Base-by-base conservation (phyloP, 2,113 vertebrate genomes). In the Thamnaconus septentrionalis region DNA sequence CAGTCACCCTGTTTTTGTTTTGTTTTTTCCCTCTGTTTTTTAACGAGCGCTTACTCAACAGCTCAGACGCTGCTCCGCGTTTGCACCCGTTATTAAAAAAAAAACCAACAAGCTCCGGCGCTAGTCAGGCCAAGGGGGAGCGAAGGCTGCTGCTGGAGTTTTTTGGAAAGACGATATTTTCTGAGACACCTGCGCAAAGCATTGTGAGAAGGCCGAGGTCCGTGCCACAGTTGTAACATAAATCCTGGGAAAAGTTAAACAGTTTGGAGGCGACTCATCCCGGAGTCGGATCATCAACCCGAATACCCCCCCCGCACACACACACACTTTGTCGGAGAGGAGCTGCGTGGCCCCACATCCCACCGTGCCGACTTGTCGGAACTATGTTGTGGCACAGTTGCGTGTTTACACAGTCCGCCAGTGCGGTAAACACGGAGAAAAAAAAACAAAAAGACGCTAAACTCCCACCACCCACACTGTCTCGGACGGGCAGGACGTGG, bases 381-480 rank as follows among this genome's bases (percentile, higher is more conserved):
- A 79, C 83, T 76, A 82, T 71, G 73, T 62, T 71, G 79, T 77
- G 73, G 75, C 69, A 61, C 76, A 83, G 63, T 62, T 56, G 3
- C 56, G 62, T 87, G 83, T 90, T 90, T 86, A 88, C 77, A 87
- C 71, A 85, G 66, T 71, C 78, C 72, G 53, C 73, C 77, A 69
- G 64, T 86, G 84, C 56, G 82, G 84, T 88, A 87, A 90, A 89
- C 82, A 87, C 44, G 44, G 81, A 81, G 78, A 83, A 55, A 64
- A 69, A 48, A 59, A 63, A 66, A n/a, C n/a, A n/a, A 75, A 80
- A 73, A 88, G 82, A 70, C 77, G 74, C 59, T 66, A 82, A 79
- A 78, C 72, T 81, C 72, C 79, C 74, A 77, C 76, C 83, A 69
- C 80, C 84, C 85, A 81, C 85, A 61, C 66, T 76, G 71, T 85